Base-by-base conservation (phyloP, 2,888 invertebrate species). In the Xanthorhoe spadicearia region DNA sequence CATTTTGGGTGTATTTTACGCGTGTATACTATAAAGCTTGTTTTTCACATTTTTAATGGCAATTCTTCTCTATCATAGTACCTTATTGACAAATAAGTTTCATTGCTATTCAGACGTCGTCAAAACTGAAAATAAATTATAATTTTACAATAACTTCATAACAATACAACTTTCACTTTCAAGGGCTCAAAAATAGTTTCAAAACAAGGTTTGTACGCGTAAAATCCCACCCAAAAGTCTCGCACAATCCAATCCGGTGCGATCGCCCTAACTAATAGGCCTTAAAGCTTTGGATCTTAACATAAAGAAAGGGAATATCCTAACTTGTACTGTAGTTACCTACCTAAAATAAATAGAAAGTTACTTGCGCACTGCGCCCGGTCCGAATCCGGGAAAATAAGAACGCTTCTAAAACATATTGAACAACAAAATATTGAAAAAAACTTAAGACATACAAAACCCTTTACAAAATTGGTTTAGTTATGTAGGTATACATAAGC, bases 261-360 rank as follows among this genome's bases (percentile, higher is more conserved):
- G 69, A 68, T 66, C 63, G 55, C 13, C 18, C 55, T 63, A 62
- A 53, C 55, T 69, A 68, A 54, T 74, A 73, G 80, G 75, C 77
- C 80, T 83, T 84, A 83, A 84, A 83, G 84, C 85, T 84, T 80
- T 67, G 74, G 74, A 66, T 78, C 78, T 77, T 78, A 77, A 74
- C 73, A 68, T 71, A 75, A 74, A 75, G 75, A 72, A 72, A 72
- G 64, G 67, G 72, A 78, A 68, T 74, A 81, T 77, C 79, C 81
- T 85, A 84, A 84, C 80, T 91, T 89, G 91, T 90, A 90, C 90
- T 89, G 83, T 75, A 78, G 80, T 84, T 79, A 78, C 77, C 84
- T 87, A 89, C 49, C 61, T 64, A 79, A 82, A 87, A 88, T 87
- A 89, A 90, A 89, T 89, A 88, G 78, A 86, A 81, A 78, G 75